These are phyloP conservation scores for Drosophila quinaria DNA, from an alignment of 2,888 invertebrate species.

Conservation along the genomic window DNA sequence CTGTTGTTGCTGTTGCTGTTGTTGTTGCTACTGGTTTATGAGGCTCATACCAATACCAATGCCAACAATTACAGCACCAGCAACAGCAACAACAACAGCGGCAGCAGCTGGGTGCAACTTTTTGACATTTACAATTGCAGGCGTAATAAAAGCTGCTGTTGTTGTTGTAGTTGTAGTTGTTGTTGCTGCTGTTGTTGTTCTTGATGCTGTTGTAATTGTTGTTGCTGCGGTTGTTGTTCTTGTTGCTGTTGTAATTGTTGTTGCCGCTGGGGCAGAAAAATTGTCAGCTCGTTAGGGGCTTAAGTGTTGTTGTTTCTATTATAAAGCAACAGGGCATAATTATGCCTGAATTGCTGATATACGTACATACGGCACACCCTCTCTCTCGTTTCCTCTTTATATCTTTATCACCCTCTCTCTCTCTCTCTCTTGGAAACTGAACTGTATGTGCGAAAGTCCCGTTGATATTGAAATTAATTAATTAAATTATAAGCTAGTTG, in stretches of 20 bases:
- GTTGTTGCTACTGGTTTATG: slow-evolving; percentile 40
- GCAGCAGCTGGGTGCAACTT: slow-evolving; percentile 53
- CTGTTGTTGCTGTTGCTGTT: slow-evolving; percentile 24
- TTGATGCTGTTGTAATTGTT: slow-evolving; percentile 9
- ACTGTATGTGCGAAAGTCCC: background rate
- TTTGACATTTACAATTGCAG: slow-evolving; percentile 68
- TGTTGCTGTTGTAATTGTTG: slow-evolving; percentile 22
- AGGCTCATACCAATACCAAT: slow-evolving; percentile 11
- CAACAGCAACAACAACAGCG: slow-evolving; percentile 23
- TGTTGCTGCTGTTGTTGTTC: too few relatives aligned
- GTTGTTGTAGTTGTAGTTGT: slow-evolving; percentile 13
- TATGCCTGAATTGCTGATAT: slow-evolving; percentile 54
- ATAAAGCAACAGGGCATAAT: slow-evolving; percentile 72
- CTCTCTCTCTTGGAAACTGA: background rate
- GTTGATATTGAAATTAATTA: slow-evolving; percentile 72
- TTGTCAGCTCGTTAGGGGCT: slow-evolving; percentile 73
- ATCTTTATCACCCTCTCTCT: background rate
- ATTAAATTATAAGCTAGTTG: slow-evolving; percentile 73
- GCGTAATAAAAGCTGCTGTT: slow-evolving; percentile 48
- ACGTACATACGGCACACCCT: slow-evolving; percentile 8
- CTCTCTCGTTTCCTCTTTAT: background rate
- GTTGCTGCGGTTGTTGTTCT: background rate
- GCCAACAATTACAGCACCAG: slow-evolving; percentile 8
- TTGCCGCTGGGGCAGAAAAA: slow-evolving; percentile 43
- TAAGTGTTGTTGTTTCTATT: slow-evolving; percentile 48